Conservation (phyloP, 1,140 invertebrate species). For the Chlorops oryzae region DNA sequence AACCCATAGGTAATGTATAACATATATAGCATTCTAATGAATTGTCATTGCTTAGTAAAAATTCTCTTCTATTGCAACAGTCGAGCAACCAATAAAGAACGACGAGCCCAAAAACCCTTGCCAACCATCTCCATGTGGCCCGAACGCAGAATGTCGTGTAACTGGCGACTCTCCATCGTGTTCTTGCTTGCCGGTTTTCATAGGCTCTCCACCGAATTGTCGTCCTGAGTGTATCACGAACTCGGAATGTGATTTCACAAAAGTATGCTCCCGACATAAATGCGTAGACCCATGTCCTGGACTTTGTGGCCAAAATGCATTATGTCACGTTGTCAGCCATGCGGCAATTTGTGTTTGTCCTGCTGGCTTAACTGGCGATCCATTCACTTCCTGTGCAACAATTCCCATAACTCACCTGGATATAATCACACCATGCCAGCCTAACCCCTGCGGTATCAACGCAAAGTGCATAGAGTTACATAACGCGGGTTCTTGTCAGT, state of each 20-base stretch:
- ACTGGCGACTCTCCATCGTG: conserved; percentile 61
- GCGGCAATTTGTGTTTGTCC: conserved; percentile 48
- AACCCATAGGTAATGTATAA: conserved; percentile 49
- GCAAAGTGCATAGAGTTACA: conserved; percentile 64
- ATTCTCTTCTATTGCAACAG: conserved; percentile 39
- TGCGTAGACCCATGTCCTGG: conserved; percentile 75
- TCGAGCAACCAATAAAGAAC: conserved; percentile 18
- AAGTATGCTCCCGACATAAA: conserved; percentile 51
- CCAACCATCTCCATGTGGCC: conserved; percentile 67
- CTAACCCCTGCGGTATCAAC: conserved; percentile 63
- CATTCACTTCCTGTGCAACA: conserved; percentile 56
- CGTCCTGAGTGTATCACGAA: conserved; percentile 76
- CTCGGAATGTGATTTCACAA: conserved; percentile 63
- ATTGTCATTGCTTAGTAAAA: too few species aligned
- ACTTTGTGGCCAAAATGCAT: conserved; percentile 49
- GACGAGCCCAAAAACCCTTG: conserved; percentile 54
- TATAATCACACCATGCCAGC: conserved; percentile 47
- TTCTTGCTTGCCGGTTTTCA: conserved; percentile 62
- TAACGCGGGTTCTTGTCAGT: conserved; percentile 63
- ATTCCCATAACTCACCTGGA: conserved; percentile 33
- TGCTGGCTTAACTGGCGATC: conserved; percentile 54
- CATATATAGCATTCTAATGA: conserved; percentile 50
- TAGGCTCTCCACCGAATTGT: conserved; percentile 70
- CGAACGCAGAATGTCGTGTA: conserved; percentile 64
- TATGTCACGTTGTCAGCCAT: conserved; percentile 38